Base-by-base conservation (phyloP, 1,140 invertebrate species). In the Anastatus disparis region DNA sequence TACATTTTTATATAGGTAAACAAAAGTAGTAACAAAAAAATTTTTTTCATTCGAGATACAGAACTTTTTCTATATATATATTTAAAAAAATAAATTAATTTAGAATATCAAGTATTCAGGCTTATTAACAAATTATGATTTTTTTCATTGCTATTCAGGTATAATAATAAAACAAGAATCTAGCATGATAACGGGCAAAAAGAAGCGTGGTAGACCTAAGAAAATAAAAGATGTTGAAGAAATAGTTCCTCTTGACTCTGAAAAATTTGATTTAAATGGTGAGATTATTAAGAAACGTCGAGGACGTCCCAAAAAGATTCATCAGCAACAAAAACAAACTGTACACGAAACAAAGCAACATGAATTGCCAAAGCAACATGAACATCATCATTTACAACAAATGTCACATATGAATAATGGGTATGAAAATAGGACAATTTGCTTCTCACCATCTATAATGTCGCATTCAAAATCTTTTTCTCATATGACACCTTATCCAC, bases 201-300 rank as follows among this genome's bases (percentile, higher is more conserved):
- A 96, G 86, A 95, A 96, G 80, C 87, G 94, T 17, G 94, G 94
- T 1, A 86, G 94, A 24, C 94, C 94, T 38, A 96, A 96, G 85
- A 96, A 96, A 82, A 91, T 95, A 3, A 93, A 93, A 77, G 85
- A 86, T 53, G 88, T 93, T 38, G 91, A 92, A 0, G 88, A 89
- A 26, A 83, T 86, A 62, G 88, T 88, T 4, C 85, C 87, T 0
- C 87, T 87, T 1, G 86, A 88, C 61, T 87, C 89, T 0, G 85
- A 90, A 20, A 88, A 89, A 7, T 75, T 89, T 12, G 88, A 87
- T 74, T 87, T 86, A 22, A 88, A 86, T 70, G 88, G 87, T 64
- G 88, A 89, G 78, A 89, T 90, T 58, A 90, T 92, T 42, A 94
- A 94, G 83, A 95, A 95, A 80, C 94, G 94, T 74, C 84, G 94